Base-by-base conservation (phyloP, 2,888 invertebrate genomes). In the Lucinisca nassula region DNA sequence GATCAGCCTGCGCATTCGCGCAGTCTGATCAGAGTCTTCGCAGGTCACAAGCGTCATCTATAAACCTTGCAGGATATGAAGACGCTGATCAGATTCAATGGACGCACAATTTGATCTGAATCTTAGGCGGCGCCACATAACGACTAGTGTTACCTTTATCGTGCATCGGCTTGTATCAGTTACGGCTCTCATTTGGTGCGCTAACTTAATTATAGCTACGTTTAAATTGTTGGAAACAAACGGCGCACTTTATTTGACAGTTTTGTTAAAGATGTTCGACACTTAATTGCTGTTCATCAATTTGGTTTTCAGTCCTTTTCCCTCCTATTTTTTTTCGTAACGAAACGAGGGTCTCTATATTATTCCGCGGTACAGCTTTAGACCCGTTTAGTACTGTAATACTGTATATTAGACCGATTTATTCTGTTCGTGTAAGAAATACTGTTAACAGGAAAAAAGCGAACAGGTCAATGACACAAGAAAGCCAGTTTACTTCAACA, bases 201-300 rank as follows among this genome's bases (percentile, higher is more conserved):
- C 58, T 58, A 58, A 58, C 58, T 58, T 58, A 58, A 58, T 58
- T 58, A 58, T n/a, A 10, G 58, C 27, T 58, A 58, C 58, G 27
- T 58, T 58, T 58, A 58, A 58, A 58, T 58, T 58, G 58, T 58
- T 58, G 58, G 58, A 58, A 58, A 58, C 58, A 58, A 58, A 58
- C 58, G 58, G 58, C 58, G 58, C 58, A 24, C 58, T 58, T 58
- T 58, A 58, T 58, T 58, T 58, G 58, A 58, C 58, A 58, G 58
- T 58, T 58, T 17, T 58, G 58, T n/a, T 58, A 58, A 58, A 58
- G 24, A 58, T 58, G 58, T 58, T 58, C 58, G 58, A 58, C 58
- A 58, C 27, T 2, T 58, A 58, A 58, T 58, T 58, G 58, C 58
- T 27, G n/a, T 2, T 21, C 27, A 58, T 58, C 58, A 58, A 58